Evolutionary conservation across 2,888 invertebrate species (phyloP).

Genomic region (Cerastis leucographa): DNA sequence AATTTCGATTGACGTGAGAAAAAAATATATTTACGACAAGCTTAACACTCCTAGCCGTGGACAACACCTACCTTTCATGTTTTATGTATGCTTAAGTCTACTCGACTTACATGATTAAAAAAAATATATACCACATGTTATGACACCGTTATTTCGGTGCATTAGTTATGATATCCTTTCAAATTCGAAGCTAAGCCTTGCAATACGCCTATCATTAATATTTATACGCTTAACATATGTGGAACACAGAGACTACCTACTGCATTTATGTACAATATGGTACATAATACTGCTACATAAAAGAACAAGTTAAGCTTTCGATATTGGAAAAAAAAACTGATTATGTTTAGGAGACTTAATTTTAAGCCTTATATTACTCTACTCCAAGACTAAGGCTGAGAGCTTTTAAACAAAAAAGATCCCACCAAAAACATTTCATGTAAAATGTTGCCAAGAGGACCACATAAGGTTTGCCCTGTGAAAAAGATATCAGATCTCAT

Average conservation of each 20-base stretch:
- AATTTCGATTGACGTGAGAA: conserved; percentile 16
- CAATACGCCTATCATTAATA: conserved; percentile 42
- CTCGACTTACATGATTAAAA: neutral
- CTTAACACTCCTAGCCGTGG: neutral
- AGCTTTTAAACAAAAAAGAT: neutral
- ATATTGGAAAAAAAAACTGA: neutral
- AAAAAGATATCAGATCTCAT: too few relatives aligned
- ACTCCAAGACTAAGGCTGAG: neutral
- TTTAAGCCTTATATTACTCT: neutral
- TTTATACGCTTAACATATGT: conserved; percentile 29
- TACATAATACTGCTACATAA: neutral
- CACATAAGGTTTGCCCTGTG: too few relatives aligned
- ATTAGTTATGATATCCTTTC: conserved; percentile 36
- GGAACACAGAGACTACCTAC: neutral
- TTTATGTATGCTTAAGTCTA: conserved; percentile 11
- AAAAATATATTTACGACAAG: conserved; percentile 14
- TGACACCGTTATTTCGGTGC: conserved; percentile 15
- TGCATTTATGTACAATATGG: neutral
- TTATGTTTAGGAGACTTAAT: neutral
- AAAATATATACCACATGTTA: conserved; percentile 15
- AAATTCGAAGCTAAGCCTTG: conserved; percentile 33
- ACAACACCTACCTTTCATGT: conserved; percentile 7
- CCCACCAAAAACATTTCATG: too few relatives aligned
- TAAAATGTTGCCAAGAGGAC: too few relatives aligned
- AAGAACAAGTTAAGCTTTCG: neutral